Base-by-base conservation (phyloP, 2,113 vertebrate genomes). In the Alligator sinensis region DNA sequence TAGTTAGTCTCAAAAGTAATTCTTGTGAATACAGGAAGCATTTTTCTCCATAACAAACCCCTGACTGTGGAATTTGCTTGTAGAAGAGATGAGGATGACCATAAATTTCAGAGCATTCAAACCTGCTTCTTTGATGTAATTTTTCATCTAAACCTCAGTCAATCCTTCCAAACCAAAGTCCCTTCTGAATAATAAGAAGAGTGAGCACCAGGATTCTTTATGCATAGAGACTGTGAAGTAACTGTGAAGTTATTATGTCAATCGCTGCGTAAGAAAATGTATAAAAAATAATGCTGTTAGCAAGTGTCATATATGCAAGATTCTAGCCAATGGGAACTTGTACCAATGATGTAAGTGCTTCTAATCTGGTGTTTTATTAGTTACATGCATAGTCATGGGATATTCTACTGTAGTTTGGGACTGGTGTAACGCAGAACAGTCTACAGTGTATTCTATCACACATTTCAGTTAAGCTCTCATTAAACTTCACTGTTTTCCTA, bases 1-100 rank as follows among this genome's bases (percentile, higher is more conserved):
- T 76, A 89, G 82, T 92, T 95, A 95, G 92, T 95, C 86, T 96
- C 38, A 6, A 58, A 17, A 59, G 89, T 74, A 62, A 84, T 62
- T 12, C 80, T 25, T 47, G 86, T 89, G 87, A 1, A 0, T 66
- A 47, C 80, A n/a, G 86, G 58, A 70, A 85, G 74, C 78, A 79
- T 89, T 78, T 86, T 60, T 68, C 83, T 77, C 92, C 72, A 72
- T 59, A 1, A 0, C 72, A 77, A 89, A 85, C 93, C 88, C 82
- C 84, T 47, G 90, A 0, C 18, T 14, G 72, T 87, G 88, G 28
- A 72, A 72, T 82, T 86, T 66, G 66, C 70, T 91, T 88, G 76
- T 47, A 47, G 47, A 59, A 89, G 82, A 82, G 79, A 84, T 11
- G 0, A 0, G 76, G 91, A 77, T 0, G 3, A 66, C 47, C 47